Evolutionary conservation across 1,140 invertebrate genomes (phyloP).

Genomic region (Drosophila pseudoananassae): DNA sequence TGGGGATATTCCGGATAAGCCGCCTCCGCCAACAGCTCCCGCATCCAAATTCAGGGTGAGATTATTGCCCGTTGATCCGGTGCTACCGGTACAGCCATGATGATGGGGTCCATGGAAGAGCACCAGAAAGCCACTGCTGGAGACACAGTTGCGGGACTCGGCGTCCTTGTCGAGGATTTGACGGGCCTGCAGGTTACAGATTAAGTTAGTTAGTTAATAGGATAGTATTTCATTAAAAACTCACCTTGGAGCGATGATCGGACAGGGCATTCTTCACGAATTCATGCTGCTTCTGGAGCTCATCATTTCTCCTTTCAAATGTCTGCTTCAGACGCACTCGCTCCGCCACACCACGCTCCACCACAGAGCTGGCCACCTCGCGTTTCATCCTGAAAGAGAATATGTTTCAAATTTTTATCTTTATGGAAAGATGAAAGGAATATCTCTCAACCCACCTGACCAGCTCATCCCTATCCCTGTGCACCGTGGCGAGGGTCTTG

Average conservation of each 20-base stretch:
- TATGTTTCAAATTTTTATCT: neutral
- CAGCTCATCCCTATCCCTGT: constrained; percentile 95
- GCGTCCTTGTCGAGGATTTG: constrained; percentile 83
- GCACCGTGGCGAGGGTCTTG: constrained; percentile 91
- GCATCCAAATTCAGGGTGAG: constrained; percentile 66
- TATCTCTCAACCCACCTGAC: constrained; percentile 85
- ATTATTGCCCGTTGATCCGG: constrained; percentile 53
- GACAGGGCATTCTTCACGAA: constrained; percentile 88
- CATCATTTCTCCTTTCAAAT: constrained; percentile 90
- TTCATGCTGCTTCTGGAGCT: constrained; percentile 91
- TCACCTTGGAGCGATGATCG: constrained; percentile 90
- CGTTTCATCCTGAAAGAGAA: constrained; percentile 87
- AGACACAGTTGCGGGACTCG: constrained; percentile 76
- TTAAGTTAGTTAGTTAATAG: no score
- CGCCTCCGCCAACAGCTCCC: constrained; percentile 19
- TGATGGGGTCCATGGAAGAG: constrained; percentile 73
- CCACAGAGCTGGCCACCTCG: constrained; percentile 90
- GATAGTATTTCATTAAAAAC: neutral
- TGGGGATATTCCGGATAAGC: constrained; percentile 63
- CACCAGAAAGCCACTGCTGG: constrained; percentile 74
- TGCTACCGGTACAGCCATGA: constrained; percentile 47
- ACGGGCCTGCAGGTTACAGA: constrained; percentile 55
- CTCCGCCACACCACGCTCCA: constrained; percentile 93
- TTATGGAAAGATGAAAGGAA: neutral
- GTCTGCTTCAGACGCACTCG: constrained; percentile 90